A percentile compares a stretch with the other conserved stretches of the same genome.
These are phyloP conservation scores for Chelidonichthys spinosus DNA, from an alignment of 2,797 vertebrate species.

Conservation along the genomic window DNA sequence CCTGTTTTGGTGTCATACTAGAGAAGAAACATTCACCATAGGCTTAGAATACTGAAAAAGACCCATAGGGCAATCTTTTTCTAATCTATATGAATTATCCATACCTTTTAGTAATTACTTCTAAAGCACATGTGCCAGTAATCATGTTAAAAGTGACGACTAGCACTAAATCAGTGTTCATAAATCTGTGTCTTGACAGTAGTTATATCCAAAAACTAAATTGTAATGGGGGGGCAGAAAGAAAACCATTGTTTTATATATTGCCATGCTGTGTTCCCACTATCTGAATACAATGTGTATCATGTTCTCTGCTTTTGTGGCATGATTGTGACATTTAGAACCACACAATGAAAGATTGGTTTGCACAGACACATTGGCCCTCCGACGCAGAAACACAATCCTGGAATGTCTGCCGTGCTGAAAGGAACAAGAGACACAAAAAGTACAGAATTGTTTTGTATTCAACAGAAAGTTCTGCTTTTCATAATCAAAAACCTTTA, in stretches of 20 bases:
- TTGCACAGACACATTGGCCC: slow-evolving; percentile 57
- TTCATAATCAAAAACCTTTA: background rate
- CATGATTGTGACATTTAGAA: slow-evolving; percentile 61
- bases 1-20: background rate
- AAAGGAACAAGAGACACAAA: slow-evolving; percentile 35
- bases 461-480: slow-evolving; percentile 13
- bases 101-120: background rate
- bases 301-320: slow-evolving; percentile 64
- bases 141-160: background rate
- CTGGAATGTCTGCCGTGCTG: slow-evolving; percentile 54
- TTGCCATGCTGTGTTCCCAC: slow-evolving; percentile 29
- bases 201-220: slow-evolving; percentile 25
- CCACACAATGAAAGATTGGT: slow-evolving; percentile 64
- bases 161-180: slow-evolving; percentile 7
- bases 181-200: slow-evolving; percentile 30
- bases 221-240: slow-evolving; percentile 27
- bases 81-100: background rate
- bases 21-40: background rate
- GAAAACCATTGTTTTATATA: slow-evolving; percentile 43
- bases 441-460: background rate
- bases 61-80: background rate
- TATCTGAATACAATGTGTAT: slow-evolving; percentile 63
- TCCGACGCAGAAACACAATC: slow-evolving; percentile 66
- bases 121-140: background rate
- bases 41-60: background rate